A percentile compares a stretch with the other conserved stretches of the same genome.
Conservation (phyloP, 2,797 vertebrate species). For the Agapornis canus region DNA sequence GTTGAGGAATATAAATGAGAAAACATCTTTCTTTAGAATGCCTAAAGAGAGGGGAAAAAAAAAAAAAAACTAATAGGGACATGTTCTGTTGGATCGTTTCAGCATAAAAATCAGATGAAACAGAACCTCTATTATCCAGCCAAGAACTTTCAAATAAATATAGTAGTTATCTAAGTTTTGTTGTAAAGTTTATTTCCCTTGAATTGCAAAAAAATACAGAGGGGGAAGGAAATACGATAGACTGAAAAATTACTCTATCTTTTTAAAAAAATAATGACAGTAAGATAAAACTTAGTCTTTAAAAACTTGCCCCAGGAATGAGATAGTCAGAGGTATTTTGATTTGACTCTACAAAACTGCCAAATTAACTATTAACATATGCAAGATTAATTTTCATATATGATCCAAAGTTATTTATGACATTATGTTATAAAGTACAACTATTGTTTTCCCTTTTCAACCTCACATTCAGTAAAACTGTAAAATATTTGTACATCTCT, state of each 20-base stretch:
- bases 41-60: neutral
- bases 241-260: neutral
- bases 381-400: neutral
- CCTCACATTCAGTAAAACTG: neutral
- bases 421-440: neutral
- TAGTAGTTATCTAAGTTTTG: neutral
- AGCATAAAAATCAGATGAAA: neutral
- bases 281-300: neutral
- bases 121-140: neutral
- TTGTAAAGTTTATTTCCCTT: neutral
- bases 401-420: neutral
- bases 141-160: neutral
- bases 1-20: neutral
- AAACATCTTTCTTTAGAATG: neutral
- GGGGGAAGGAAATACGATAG: rapidly evolving
- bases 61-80: neutral
- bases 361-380: neutral
- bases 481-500: neutral
- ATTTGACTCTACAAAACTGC: neutral
- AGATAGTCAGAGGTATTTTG: neutral
- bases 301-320: neutral
- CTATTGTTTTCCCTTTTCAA: neutral
- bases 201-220: neutral
- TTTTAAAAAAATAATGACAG: neutral
- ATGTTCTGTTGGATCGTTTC: neutral